phyloP scores from a whole-genome alignment of 2,797 vertebrate species.

The Chelon labrosus region DNA sequence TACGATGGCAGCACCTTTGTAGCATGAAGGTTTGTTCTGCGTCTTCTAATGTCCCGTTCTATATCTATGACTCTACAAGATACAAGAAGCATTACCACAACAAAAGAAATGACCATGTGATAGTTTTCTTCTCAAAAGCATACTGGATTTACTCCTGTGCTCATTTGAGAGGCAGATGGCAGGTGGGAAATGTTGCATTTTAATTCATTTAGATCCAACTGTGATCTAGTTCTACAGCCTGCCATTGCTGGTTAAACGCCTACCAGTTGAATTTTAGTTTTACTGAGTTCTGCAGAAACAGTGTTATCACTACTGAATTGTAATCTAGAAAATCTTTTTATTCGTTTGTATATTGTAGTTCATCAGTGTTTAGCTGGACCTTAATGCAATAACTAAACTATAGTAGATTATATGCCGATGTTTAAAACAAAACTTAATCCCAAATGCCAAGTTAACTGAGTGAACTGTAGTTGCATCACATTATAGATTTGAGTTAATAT shows the following conservation, averaged over 20 bases:
- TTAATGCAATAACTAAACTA: too few relatives aligned
- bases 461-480: neutral
- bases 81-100: neutral
- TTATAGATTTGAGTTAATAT: neutral
- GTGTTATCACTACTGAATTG: too few relatives aligned
- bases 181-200: neutral
- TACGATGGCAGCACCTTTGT: too few relatives aligned
- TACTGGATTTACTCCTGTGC: neutral
- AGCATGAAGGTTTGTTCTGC: too few relatives aligned
- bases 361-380: too few relatives aligned
- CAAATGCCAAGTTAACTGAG: neutral
- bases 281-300: too few relatives aligned
- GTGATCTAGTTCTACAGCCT: neutral
- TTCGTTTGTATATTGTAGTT: too few relatives aligned
- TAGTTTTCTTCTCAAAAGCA: too few relatives aligned
- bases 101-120: neutral
- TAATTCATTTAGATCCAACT: neutral
- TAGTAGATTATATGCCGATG: neutral
- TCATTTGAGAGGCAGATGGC: conserved; percentile 1
- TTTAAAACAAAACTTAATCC: neutral
- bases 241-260: conserved; percentile 2
- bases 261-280: too few relatives aligned
- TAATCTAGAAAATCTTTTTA: too few relatives aligned
- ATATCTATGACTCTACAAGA: neutral
- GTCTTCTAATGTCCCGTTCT: neutral